Base-by-base conservation (phyloP, 2,797 vertebrate species). In the Ispidina lecontei region DNA sequence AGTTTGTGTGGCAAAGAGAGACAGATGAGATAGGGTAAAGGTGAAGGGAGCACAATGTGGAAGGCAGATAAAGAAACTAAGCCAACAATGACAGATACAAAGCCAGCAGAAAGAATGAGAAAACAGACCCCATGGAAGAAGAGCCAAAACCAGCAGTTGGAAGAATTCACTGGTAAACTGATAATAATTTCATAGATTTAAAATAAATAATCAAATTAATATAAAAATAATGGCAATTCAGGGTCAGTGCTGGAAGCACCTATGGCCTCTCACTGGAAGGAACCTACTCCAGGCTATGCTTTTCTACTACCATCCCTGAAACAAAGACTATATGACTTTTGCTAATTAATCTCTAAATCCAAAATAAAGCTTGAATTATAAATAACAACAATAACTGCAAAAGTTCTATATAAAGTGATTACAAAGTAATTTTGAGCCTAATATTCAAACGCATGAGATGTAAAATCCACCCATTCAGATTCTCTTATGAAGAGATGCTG, bases 141-240 rank as follows among this genome's bases (percentile, higher is more conserved):
- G 60, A 77, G 59, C 23, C 59, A 76, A 94, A 83, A 69, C 8
- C 72, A 94, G 84, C 25, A 83, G 56, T 84, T 62, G 25, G 35
- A 82, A 90, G 44, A 65, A 94, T 65, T 84, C 84, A 74, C 43
- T 46, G 22, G 18, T 54, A 87, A 87, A n/a, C n/a, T n/a, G n/a
- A 82, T 46, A 55, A 87, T 63, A 62, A 84, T 29, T 93, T 83
- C 65, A 68, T 18, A 85, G 75, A 65, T 59, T 80, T 58, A 87
- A 94, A 90, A 80, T 33, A 93, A 91, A 94, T 80, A 64, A n/a
- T 84, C 28, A 82, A 78, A 89, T 79, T 89, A 90, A 72, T 77
- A 89, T 87, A 94, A 82, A 51, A 86, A 91, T 37, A 37, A 75
- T 18, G 58, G 23, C 12, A 81, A 92, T n/a, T 54, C 37, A 69